A percentile compares a stretch with the other conserved stretches of the same genome.
phyloP scores from a whole-genome alignment of 2,888 invertebrate genomes.

The Esperia sulphurella region DNA sequence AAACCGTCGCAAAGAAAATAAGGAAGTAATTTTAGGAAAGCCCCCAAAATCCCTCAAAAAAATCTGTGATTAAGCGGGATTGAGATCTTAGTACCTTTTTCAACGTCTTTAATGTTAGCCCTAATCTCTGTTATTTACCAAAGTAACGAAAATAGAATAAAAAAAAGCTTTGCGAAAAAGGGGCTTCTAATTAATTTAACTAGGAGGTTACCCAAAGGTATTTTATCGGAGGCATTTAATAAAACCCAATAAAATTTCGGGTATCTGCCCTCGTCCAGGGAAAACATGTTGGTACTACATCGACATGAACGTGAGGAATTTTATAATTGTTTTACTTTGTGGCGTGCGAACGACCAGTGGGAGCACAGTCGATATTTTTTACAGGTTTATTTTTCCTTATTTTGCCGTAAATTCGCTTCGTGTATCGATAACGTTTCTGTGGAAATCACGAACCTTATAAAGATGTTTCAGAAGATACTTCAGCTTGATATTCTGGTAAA shows the following conservation, averaged over 20 bases:
- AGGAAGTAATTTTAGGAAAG: conserved; percentile 11
- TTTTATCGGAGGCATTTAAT: conserved; percentile 6
- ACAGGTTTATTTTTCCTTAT: too few species aligned
- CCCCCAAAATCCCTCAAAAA: conserved; percentile 13
- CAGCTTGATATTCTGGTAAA: too few species aligned
- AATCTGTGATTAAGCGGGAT: conserved; percentile 15
- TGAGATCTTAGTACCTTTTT: conserved; percentile 6
- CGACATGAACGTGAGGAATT: too few species aligned
- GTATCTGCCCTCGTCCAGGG: conserved; percentile 9
- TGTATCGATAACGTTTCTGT: too few species aligned
- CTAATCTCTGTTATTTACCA: background rate
- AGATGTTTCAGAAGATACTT: too few species aligned
- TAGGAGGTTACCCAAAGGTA: conserved; percentile 7
- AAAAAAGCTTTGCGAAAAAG: background rate
- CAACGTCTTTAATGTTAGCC: background rate
- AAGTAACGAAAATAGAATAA: background rate
- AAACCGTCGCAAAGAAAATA: conserved; percentile 6
- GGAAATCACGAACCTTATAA: too few species aligned
- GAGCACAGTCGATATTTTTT: too few species aligned
- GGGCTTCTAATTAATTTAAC: conserved; percentile 15
- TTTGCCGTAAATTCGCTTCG: too few species aligned
- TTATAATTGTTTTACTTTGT: too few species aligned
- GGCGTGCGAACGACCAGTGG: too few species aligned
- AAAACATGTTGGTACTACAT: background rate
- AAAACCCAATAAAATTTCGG: conserved; percentile 3